Percentiles rank a stretch among this genome's conserved stretches.
These are phyloP conservation scores for Epistrophe eligans DNA, from an alignment of 2,888 invertebrate species.

Conservation along the genomic window DNA sequence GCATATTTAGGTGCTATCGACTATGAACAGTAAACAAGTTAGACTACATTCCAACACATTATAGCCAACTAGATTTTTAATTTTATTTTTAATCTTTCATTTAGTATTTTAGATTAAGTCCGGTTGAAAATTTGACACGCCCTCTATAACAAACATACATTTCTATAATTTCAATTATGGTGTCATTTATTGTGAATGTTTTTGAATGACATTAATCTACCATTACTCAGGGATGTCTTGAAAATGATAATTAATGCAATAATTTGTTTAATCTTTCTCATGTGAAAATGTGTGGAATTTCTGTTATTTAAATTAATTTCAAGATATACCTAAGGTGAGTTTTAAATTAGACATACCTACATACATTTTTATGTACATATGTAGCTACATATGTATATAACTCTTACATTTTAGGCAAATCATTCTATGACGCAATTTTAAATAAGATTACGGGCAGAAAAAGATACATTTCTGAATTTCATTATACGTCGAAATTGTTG, in stretches of 20 bases:
- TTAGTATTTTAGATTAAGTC: conserved; percentile 26
- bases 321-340: neutral
- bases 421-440: neutral
- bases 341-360: too few relatives aligned
- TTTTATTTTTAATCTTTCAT: conserved; percentile 15
- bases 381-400: neutral
- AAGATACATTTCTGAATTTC: neutral
- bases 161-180: conserved; percentile 1
- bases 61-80: conserved; percentile 8
- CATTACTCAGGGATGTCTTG: conserved; percentile 1
- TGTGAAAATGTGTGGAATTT: neutral
- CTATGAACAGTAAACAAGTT: conserved; percentile 62
- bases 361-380: too few relatives aligned
- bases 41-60: conserved; percentile 55
- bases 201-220: conserved; percentile 1
- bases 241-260: neutral
- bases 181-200: conserved; percentile 7
- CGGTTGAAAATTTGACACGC: conserved; percentile 43
- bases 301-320: neutral
- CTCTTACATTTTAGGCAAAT: neutral
- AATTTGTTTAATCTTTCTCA: neutral
- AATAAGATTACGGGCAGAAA: neutral
- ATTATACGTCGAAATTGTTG: neutral
- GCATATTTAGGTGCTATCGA: conserved; percentile 22
- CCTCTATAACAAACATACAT: conserved; percentile 13